Base-by-base conservation (phyloP, 2,113 vertebrate species). In the Ahaetulla prasina region DNA sequence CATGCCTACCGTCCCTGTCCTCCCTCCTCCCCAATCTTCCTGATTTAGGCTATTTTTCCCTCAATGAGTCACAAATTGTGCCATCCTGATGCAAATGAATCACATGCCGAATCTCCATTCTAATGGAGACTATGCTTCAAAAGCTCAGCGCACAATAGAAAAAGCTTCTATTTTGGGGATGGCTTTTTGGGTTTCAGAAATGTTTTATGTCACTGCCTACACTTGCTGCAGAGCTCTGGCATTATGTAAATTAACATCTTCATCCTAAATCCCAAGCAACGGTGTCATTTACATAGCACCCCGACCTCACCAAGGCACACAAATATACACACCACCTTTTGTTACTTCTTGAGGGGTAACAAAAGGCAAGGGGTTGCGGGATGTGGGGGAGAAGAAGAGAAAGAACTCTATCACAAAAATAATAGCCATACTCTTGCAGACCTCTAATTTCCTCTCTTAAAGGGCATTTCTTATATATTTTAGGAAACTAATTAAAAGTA, bases 191-290 rank as follows among this genome's bases (percentile, higher is more conserved):
- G 47, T 50, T 95, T 94, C 86, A 93, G 93, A 96, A 47, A 96
- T 93, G 93, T 95, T 95, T 97, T 94, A 95, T 95, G 94, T 60
- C 91, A 93, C 87, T 94, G 91, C 91, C 93, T 93, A 94, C 49
- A 85, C 95, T 95, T 95, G 85, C 91, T 96, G 96, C 93, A 95
- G 95, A 95, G 95, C 94, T 57, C 43, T 95, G 96, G 93, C 91
- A 93, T 96, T 96, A 97, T 96, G 94, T 94, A 97, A 97, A 97
- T 96, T 92, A 95, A 94, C 92, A 85, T 93, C 96, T 95, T 95
- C 96, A 96, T 95, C 92, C 91, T 80, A 87, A 96, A 93, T 95
- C 96, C 89, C 43, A 47, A 95, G 89, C 87, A 96, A 55, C 92
- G 90, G 94, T 96, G 88, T 94, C 92, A 91, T 43, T 96, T 92